These are phyloP conservation scores for Apis cerana DNA, from an alignment of 1,140 invertebrate genomes.

Conservation along the genomic window DNA sequence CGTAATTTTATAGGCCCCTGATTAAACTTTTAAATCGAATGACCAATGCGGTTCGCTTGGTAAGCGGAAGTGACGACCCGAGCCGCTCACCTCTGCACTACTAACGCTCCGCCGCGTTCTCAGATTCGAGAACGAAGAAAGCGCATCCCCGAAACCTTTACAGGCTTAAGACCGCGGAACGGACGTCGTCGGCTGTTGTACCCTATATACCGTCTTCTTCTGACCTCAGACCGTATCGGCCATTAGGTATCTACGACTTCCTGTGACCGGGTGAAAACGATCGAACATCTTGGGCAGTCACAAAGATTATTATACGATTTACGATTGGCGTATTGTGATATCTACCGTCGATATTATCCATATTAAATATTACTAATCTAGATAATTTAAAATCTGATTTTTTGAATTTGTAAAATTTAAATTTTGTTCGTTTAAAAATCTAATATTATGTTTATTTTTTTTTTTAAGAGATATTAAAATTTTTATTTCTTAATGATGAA, in stretches of 20 bases:
- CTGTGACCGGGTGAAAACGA: constrained; percentile 60
- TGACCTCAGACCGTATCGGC: constrained; percentile 60
- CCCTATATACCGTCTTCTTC: constrained; percentile 48
- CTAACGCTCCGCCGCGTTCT: constrained; percentile 72
- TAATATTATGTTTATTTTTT: no score
- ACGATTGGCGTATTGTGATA: no score
- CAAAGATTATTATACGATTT: no score
- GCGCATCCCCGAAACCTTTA: constrained; percentile 75
- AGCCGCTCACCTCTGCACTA: constrained; percentile 81
- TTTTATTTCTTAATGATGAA: no score
- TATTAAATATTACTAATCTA: no score
- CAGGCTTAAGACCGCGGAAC: constrained; percentile 72
- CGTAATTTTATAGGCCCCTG: constrained; percentile 78
- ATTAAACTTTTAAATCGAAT: constrained; percentile 82
- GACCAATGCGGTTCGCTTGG: constrained; percentile 76
- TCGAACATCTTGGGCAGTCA: constrained; percentile 39
- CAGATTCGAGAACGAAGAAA: constrained; percentile 76
- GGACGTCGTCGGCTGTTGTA: constrained; percentile 46
- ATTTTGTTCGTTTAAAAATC: no score
- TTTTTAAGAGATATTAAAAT: no score
- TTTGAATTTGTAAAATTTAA: no score
- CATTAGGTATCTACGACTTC: constrained; percentile 70
- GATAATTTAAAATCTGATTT: no score
- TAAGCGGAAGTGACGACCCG: constrained; percentile 80
- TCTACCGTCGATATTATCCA: no score